These are phyloP conservation scores for Pachypanchax playfairii DNA, from an alignment of 2,113 vertebrate species.

Conservation along the genomic window DNA sequence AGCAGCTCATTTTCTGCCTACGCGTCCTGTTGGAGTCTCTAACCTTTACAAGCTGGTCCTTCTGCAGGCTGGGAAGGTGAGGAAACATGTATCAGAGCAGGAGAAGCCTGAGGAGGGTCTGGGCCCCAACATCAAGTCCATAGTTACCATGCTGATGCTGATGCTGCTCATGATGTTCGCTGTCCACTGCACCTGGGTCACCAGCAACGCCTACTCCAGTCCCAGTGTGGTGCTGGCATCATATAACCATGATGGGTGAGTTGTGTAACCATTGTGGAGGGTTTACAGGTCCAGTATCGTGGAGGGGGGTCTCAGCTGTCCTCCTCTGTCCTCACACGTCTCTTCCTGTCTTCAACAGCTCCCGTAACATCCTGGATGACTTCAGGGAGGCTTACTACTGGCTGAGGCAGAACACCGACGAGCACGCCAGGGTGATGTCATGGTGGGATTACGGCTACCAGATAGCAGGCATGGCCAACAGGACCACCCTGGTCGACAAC, in stretches of 20 bases:
- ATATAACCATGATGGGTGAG: constrained; percentile 97
- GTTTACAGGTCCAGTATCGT: too few relatives aligned
- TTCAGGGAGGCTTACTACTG: constrained; percentile 99
- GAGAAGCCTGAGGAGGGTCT: constrained; percentile 95
- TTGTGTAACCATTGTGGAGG: too few relatives aligned
- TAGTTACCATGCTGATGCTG: constrained; percentile 98
- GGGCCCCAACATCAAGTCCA: constrained; percentile 97
- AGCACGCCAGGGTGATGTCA: constrained; percentile 97
- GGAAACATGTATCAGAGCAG: constrained; percentile 96
- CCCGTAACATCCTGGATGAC: constrained; percentile 96
- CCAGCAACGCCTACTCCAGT: constrained; percentile 98
- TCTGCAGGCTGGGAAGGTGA: constrained; percentile 87
- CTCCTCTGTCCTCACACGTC: not conserved
- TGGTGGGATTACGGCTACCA: constrained; percentile 99
- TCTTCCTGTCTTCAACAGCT: not conserved
- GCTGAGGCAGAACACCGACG: constrained; percentile 97
- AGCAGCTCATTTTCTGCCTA: constrained; percentile 4
- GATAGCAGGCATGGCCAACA: constrained; percentile 97
- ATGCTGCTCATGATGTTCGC: constrained; percentile 99
- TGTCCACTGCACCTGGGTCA: constrained; percentile 99
- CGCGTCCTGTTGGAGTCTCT: constrained; percentile 1
- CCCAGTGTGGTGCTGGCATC: constrained; percentile 97
- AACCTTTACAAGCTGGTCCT: constrained; percentile 23
- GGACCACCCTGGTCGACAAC: constrained; percentile 96
- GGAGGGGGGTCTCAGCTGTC: not conserved